Evolutionary conservation across 2,797 vertebrate species (phyloP).

Genomic region (Gouania willdenowi): DNA sequence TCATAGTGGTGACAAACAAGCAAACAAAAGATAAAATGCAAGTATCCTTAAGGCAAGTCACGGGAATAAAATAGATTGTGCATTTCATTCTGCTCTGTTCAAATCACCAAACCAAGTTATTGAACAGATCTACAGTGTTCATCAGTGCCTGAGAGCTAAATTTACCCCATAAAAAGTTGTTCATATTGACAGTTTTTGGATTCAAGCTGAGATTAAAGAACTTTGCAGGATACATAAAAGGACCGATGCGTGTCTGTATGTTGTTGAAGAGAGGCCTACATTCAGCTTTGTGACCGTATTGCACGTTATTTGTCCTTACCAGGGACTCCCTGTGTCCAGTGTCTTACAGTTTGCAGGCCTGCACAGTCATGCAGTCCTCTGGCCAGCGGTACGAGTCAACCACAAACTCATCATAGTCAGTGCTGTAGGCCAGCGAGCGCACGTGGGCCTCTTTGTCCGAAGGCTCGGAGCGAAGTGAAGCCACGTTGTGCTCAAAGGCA

Average conservation of each 20-base stretch:
- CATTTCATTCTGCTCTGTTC: background rate
- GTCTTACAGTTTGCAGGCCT: slow-evolving; percentile 80
- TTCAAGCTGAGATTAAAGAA: too few species aligned
- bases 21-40: background rate
- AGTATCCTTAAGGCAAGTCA: background rate
- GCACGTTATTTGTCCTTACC: slow-evolving; percentile 1
- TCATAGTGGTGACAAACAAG: background rate
- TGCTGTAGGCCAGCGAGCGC: slow-evolving; percentile 81
- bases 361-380: slow-evolving; percentile 79
- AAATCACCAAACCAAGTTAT: too few species aligned
- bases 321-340: background rate
- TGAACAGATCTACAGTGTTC: too few species aligned
- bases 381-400: slow-evolving; percentile 89
- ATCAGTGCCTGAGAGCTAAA: too few species aligned
- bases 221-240: too few species aligned
- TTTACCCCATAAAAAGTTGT: too few species aligned
- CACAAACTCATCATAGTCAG: slow-evolving; percentile 83
- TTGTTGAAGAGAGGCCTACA: slow-evolving; percentile 21
- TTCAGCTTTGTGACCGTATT: slow-evolving; percentile 10
- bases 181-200: too few species aligned
- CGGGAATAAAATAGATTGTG: background rate
- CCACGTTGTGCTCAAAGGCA: slow-evolving; percentile 83
- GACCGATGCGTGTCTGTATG: background rate
- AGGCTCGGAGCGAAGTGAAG: slow-evolving; percentile 85
- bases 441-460: slow-evolving; percentile 84